Evolutionary conservation across 2,888 invertebrate genomes (phyloP).

Genomic region (Tenthredo notha): DNA sequence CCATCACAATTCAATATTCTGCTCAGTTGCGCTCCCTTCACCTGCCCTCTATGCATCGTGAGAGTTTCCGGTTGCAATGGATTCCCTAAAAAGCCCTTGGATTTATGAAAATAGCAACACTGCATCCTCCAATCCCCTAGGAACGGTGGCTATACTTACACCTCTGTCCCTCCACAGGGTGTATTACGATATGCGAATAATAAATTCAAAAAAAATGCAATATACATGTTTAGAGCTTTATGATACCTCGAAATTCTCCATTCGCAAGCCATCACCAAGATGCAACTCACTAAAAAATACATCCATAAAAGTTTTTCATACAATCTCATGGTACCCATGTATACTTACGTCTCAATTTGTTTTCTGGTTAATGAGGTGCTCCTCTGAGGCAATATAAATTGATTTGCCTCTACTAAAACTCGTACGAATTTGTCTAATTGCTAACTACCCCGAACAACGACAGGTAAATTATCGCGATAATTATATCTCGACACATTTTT

Average conservation of each 20-base stretch:
- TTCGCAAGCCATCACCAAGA: not conserved
- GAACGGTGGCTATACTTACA: conserved; percentile 8
- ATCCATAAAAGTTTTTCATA: not conserved
- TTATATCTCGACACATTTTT: not conserved
- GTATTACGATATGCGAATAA: conserved; percentile 33
- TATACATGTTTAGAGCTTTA: conserved; percentile 34
- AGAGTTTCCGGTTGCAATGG: conserved; percentile 50
- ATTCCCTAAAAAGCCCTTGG: conserved; percentile 43
- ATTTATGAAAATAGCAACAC: conserved; percentile 49
- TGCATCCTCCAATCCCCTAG: conserved; percentile 32
- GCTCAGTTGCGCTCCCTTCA: conserved; percentile 45
- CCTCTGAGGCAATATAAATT: not conserved
- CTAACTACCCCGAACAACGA: not conserved
- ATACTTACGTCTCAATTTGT: not conserved
- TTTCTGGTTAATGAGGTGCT: not conserved
- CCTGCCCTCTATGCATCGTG: conserved; percentile 43
- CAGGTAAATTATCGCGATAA: conserved; percentile 14
- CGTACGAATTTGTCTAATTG: not conserved
- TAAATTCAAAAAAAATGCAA: conserved; percentile 47
- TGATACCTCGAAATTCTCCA: not conserved
- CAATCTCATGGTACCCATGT: not conserved
- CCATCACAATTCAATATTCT: conserved; percentile 53
- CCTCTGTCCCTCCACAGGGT: conserved; percentile 15
- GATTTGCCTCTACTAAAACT: not conserved
- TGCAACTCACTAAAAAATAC: conserved; percentile 8